Percentiles rank a stretch among this genome's conserved stretches.
These are phyloP conservation scores for Drosophila bocqueti DNA, from an alignment of 1,140 invertebrate genomes.

Conservation along the genomic window DNA sequence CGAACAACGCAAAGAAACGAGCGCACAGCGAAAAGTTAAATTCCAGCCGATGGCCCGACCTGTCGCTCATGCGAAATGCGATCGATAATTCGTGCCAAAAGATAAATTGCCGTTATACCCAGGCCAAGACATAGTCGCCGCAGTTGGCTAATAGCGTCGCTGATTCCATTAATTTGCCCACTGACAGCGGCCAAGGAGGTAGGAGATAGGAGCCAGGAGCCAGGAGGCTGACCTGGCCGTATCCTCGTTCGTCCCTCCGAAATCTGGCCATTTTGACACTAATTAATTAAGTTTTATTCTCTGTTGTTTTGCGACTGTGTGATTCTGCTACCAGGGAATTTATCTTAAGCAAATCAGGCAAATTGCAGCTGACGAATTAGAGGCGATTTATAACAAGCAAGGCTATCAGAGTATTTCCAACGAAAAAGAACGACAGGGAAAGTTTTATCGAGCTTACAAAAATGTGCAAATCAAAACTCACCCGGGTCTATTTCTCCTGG, in stretches of 20 bases:
- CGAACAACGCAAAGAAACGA: slow-evolving; percentile 31
- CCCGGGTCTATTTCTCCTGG: background rate
- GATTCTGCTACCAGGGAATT: slow-evolving; percentile 11
- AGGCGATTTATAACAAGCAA: slow-evolving; percentile 28
- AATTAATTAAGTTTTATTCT: slow-evolving; percentile 78
- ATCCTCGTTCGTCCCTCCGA: slow-evolving; percentile 12
- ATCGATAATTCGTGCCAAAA: slow-evolving; percentile 82
- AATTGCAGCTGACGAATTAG: slow-evolving; percentile 39
- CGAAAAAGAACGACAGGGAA: background rate
- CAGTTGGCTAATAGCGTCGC: slow-evolving; percentile 78
- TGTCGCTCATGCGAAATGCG: slow-evolving; percentile 62
- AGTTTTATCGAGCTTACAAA: background rate
- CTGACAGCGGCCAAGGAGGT: slow-evolving; percentile 62
- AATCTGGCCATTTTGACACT: slow-evolving; percentile 67
- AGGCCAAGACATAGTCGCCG: slow-evolving; percentile 40
- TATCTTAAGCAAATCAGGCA: slow-evolving; percentile 51
- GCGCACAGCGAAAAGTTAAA: slow-evolving; percentile 54
- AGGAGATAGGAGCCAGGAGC: slow-evolving; percentile 2
- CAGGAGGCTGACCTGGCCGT: slow-evolving; percentile 4
- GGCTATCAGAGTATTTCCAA: too few relatives aligned
- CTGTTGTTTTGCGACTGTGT: slow-evolving; percentile 21
- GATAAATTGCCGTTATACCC: slow-evolving; percentile 69
- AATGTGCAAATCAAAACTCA: background rate
- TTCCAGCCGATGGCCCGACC: slow-evolving; percentile 35
- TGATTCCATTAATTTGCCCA: slow-evolving; percentile 83